These are phyloP conservation scores for Campylorhamphus procurvoides DNA, from an alignment of 2,113 vertebrate species.

Conservation along the genomic window DNA sequence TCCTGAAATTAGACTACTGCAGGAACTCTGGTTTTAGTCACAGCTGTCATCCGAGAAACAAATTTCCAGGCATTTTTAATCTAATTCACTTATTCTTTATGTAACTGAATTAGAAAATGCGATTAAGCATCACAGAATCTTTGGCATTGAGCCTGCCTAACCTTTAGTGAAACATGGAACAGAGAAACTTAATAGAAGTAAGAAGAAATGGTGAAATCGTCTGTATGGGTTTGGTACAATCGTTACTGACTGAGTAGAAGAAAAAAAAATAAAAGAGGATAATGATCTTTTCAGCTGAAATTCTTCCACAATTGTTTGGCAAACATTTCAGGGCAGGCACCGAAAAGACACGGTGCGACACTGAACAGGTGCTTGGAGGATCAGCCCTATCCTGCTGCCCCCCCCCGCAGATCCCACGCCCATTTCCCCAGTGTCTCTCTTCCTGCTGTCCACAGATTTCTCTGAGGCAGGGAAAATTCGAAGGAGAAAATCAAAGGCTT, in stretches of 20 bases:
- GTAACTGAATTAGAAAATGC: constrained; percentile 79
- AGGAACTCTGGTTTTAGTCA: constrained; percentile 85
- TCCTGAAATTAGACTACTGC: constrained; percentile 82
- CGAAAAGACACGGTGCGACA: neutral
- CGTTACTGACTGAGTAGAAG: neutral
- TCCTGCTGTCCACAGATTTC: neutral
- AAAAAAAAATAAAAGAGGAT: fast-evolving
- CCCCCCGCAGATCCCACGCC: neutral
- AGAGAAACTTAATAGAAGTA: constrained; percentile 37
- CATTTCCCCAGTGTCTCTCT: neutral
- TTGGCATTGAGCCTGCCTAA: constrained; percentile 41
- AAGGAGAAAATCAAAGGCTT: neutral
- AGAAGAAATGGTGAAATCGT: constrained; percentile 5
- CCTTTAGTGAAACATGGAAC: constrained; percentile 46
- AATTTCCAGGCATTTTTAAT: constrained; percentile 83
- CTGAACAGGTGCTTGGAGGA: neutral
- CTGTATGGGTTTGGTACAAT: neutral
- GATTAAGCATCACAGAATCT: constrained; percentile 76
- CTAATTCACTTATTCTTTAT: constrained; percentile 83
- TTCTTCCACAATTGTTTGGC: neutral
- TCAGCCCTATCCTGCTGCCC: neutral
- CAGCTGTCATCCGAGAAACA: constrained; percentile 79
- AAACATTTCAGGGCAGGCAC: neutral
- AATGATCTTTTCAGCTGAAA: neutral
- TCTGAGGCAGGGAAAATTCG: neutral